Base-by-base conservation (phyloP, 2,113 vertebrate genomes). In the Plecotus auritus region DNA sequence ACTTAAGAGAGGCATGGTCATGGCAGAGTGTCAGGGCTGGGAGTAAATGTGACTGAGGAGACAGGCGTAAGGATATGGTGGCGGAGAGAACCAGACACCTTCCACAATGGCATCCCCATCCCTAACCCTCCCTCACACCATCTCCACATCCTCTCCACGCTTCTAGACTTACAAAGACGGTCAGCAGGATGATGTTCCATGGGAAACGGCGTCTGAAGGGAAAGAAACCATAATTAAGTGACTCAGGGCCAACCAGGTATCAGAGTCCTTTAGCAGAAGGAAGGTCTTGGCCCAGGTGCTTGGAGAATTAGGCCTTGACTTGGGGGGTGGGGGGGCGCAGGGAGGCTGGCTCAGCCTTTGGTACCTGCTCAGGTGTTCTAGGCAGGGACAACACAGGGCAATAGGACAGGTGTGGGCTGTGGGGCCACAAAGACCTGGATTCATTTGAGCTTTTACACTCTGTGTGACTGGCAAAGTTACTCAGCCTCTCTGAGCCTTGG, bases 181-280 rank as follows among this genome's bases (percentile, higher is more conserved):
- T 97, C 95, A 99, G 98, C 94, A 99, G 98, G 88, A 99, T 98
- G 88, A 99, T 87, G 97, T 99, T 99, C 98, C 99, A 99, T 23
- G 99, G 99, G 95, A 99, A 99, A 40, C 99, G 99, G 97, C 99
- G 99, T 99, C 99, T 99, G 96, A 12, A 91, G 77, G 40, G 45
- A 54, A 59, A 91, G 67, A 89, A 72, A 49, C 64, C 9, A 0
- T 16, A 40, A 73, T 66, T 76, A 85, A 14, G 69, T 51, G 91
- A 28, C 18, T 0, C 0, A 66, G 9, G 85, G 74, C 0, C 0
- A 2, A 11, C 76, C 40, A 17, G 73, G 45, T 3, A 10, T 20
- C 3, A 47, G 61, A 30, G n/a, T 69, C 74, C 67, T 76, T 42
- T 1, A 72, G 35, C 69, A 83, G 74, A 64, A 87, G 64, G 78